Evolutionary conservation across 2,888 invertebrate genomes (phyloP).

Genomic region (Xanthorhoe spadicearia): DNA sequence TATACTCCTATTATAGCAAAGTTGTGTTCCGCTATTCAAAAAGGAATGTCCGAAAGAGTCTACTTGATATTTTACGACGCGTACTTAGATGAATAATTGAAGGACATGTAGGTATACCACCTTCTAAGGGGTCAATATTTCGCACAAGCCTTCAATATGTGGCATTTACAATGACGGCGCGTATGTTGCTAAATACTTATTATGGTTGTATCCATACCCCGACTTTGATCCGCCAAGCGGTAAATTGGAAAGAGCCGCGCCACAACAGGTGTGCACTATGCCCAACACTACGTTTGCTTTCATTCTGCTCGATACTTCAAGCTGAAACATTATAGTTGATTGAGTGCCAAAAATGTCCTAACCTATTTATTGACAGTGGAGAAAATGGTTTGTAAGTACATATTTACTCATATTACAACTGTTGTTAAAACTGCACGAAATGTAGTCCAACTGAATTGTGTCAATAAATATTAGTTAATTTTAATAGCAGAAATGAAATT

Average conservation of each 20-base stretch:
- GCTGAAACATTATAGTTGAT: slow-evolving; percentile 5
- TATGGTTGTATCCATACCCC: slow-evolving; percentile 34
- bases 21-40: no score
- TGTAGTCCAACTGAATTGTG: no score
- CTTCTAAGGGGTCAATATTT: slow-evolving; percentile 28
- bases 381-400: neutral
- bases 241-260: slow-evolving; percentile 69
- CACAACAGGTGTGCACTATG: slow-evolving; percentile 61
- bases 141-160: slow-evolving; percentile 31
- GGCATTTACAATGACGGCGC: slow-evolving; percentile 39
- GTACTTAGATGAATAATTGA: neutral
- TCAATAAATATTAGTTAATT: no score
- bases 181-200: slow-evolving; percentile 33
- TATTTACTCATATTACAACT: no score
- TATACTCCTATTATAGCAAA: no score
- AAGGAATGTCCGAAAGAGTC: no score
- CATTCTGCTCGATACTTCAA: slow-evolving; percentile 28
- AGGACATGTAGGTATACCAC: neutral
- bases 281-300: slow-evolving; percentile 54
- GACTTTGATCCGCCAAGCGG: slow-evolving; percentile 76
- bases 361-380: neutral
- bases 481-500: no score
- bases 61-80: no score
- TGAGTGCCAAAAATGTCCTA: slow-evolving; percentile 2
- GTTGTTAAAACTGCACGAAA: no score